Evolutionary conservation across 64 coral and sea anemone genomes (phyloP), one percentile per base, ranked within the genome.

Genomic region (Platygyra sinensis): DNA sequence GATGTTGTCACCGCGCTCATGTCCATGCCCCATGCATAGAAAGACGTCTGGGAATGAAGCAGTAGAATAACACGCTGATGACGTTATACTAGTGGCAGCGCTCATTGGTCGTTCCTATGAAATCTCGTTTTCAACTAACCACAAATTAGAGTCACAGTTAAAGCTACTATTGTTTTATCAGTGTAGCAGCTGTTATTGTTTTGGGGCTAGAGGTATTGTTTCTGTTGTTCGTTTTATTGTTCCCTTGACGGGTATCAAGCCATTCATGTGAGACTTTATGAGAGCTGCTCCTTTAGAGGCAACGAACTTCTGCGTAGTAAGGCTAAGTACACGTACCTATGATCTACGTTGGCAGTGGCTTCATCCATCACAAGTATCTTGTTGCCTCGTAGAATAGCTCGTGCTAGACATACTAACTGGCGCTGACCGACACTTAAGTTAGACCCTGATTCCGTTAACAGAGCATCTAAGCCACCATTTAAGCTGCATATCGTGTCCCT

Each of bases 371-470:
- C 77, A 20, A 96, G 60, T 69, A 96, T 96, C 22, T 57, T 89
- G 31, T 92, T 96, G 11, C 77, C 72, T 39, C 86, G 77, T 6
- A 96, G 86, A 59, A 96, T 64, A 9, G 94, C 94, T 30, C 94
- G 94, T 92, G 94, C 94, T 79, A 96, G 92, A 89, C 90, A 96
- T 13, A 96, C 74, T 16, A 96, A 86, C 29, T 96, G 94, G 46
- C 94, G 90, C 90, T 96, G 94, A 62, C 94, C 94, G 67, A 95
- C 94, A 59, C 86, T 95, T 22, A 95, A 92, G 77, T 88, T 95
- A 24, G 60, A 92, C 24, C 90, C 90, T 19, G 90, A 96, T 30
- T 92, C 90, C 5, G 90, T 88, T 30, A 96, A 62, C 36, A n/a
- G 69, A 52, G 72, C 51, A 31, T 96, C 94, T 29, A 96, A 82